phyloP scores from a whole-genome alignment of 2,797 vertebrate species.

The Trematomus bernacchii region DNA sequence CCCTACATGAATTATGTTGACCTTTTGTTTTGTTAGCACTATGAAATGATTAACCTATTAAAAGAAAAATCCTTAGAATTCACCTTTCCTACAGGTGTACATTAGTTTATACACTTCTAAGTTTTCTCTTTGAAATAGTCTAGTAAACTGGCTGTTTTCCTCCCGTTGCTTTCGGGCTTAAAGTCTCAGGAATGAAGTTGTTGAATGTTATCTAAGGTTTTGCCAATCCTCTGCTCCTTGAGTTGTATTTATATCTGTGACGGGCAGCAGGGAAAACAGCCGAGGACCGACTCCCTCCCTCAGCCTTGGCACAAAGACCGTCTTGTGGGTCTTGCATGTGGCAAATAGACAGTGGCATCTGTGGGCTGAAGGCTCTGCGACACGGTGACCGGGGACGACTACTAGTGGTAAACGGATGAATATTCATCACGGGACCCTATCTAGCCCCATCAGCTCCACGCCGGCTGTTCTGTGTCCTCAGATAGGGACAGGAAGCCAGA shows the following conservation, averaged over 20 bases:
- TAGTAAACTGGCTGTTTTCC: no score
- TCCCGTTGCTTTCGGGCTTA: no score
- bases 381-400: slow-evolving; percentile 18
- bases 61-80: no score
- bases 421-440: slow-evolving; percentile 65
- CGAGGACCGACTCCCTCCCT: background rate
- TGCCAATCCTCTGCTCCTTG: slow-evolving; percentile 1
- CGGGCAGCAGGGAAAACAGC: slow-evolving; percentile 10
- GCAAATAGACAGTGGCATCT: slow-evolving; percentile 66
- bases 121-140: no score
- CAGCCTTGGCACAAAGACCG: slow-evolving; percentile 34
- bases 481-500: slow-evolving; percentile 22
- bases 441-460: slow-evolving; percentile 48
- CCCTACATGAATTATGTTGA: no score
- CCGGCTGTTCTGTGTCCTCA: slow-evolving; percentile 55
- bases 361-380: slow-evolving; percentile 45
- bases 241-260: background rate
- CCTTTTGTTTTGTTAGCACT: no score
- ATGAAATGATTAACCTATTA: no score
- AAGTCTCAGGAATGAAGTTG: no score
- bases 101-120: no score
- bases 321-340: slow-evolving; percentile 49
- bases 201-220: background rate
- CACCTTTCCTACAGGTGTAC: no score
- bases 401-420: slow-evolving; percentile 54